These are phyloP conservation scores for Tokudaia muenninki DNA, from an alignment of 2,797 vertebrate genomes.

Conservation along the genomic window DNA sequence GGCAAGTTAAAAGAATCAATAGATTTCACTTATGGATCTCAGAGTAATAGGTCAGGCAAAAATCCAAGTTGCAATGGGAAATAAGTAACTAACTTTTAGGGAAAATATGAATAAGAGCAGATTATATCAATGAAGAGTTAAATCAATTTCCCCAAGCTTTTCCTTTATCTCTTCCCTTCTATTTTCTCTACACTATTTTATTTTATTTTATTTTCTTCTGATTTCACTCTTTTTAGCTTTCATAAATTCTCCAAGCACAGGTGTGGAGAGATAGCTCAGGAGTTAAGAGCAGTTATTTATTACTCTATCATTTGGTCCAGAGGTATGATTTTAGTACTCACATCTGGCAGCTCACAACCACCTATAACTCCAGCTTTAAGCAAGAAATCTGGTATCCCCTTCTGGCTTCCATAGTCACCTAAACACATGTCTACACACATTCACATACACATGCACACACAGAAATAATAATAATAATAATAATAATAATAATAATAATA, in stretches of 20 bases:
- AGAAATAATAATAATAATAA: neutral
- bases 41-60: conserved; percentile 57
- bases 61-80: conserved; percentile 50
- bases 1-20: conserved; percentile 58
- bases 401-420: neutral
- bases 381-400: neutral
- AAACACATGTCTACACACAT: neutral
- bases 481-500: neutral
- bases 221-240: conserved; percentile 1
- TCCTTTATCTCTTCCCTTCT: neutral
- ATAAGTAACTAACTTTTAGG: conserved; percentile 51
- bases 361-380: neutral
- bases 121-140: conserved; percentile 1
- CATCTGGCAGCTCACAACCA: neutral
- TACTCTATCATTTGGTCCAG: neutral
- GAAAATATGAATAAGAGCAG: conserved; percentile 14
- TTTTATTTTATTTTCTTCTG: neutral
- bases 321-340: neutral
- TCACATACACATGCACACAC: neutral
- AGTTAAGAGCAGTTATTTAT: neutral
- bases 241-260: neutral
- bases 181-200: neutral
- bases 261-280: neutral
- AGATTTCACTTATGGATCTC: conserved; percentile 42
- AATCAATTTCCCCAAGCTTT: neutral